phyloP scores from a whole-genome alignment of 1,140 invertebrate species.

The Papilio helenus region DNA sequence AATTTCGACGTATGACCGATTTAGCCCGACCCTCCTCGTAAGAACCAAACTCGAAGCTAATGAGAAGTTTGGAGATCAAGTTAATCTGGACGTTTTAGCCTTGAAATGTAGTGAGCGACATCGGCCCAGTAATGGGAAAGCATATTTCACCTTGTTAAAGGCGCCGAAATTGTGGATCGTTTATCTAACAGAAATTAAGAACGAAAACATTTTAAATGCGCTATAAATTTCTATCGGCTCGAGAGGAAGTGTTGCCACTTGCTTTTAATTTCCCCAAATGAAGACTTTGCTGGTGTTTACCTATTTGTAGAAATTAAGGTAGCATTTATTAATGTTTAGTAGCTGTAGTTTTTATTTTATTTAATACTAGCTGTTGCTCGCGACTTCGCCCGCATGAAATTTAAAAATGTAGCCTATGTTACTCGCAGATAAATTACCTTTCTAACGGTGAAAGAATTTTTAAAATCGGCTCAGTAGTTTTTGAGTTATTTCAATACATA shows the following conservation, averaged over 20 bases:
- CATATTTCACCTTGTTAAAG: constrained; percentile 67
- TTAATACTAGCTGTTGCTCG: no score
- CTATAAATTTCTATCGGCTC: constrained; percentile 64
- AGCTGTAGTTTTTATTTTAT: no score
- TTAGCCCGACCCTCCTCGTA: constrained; percentile 45
- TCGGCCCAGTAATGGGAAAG: constrained; percentile 54
- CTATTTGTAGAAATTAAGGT: no score
- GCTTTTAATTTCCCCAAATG: background rate
- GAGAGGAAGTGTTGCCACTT: constrained; percentile 63
- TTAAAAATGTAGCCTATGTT: no score
- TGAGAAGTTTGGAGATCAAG: background rate
- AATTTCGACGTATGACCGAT: constrained; percentile 48
- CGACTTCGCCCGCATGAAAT: no score
- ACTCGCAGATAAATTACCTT: no score
- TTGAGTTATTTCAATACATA: no score
- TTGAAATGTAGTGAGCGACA: constrained; percentile 49
- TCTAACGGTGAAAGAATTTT: no score
- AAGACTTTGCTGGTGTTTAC: background rate
- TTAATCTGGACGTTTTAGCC: constrained; percentile 52
- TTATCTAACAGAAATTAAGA: constrained; percentile 76
- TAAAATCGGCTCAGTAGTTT: no score
- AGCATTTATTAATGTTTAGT: no score
- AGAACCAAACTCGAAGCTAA: background rate
- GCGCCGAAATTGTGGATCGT: constrained; percentile 63
- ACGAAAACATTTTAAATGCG: constrained; percentile 76